Evolutionary conservation across 2,888 invertebrate species (phyloP), one percentile per base, ranked within the genome.

Genomic region (Drepana falcataria): DNA sequence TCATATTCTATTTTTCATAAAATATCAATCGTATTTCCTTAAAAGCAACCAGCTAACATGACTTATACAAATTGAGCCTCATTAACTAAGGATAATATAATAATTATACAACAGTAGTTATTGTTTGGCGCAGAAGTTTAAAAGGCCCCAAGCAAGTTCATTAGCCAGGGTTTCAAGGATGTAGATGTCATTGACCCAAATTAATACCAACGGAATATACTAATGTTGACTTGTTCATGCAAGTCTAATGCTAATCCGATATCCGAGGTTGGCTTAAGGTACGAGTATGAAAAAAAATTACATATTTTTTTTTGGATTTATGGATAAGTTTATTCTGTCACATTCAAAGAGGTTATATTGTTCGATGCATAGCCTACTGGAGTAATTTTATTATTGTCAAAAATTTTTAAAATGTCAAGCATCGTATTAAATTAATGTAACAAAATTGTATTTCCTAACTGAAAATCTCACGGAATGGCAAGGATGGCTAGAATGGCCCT

Each of bases 401-500:
- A n/a, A n/a, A 4, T 37, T 40, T 21, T 6, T 37, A 6, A 33
- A 5, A 51, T 51, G 51, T 51, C 49, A 6, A 40, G 33, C 7
- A 9, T 44, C 9, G 35, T 55, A 51, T 51, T 7, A 59, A 60
- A 57, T 60, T 60, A 48, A 49, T 49, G 57, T 56, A 49, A 35
- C 48, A 47, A 6, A 44, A 44, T 47, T 55, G 48, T 37, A 52
- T 52, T 47, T 48, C 3, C 47, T 34, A 53, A 6, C n/a, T n/a
- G 53, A 58, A 49, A 44, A 49, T 53, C 37, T 35, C 4, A 3
- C 51, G 48, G 61, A 59, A 86, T 87, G 85, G 80, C 84, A 35
- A 78, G 79, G 59, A 62, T 68, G 9, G 67, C 75, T n/a, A 76
- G 87, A 69, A 75, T 82, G 57, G 79, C 72, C 44, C 70, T 87